A percentile compares a stretch with the other conserved stretches of the same genome.
phyloP scores from a whole-genome alignment of 2,888 invertebrate genomes.

The Gonocerus acuteangulatus region DNA sequence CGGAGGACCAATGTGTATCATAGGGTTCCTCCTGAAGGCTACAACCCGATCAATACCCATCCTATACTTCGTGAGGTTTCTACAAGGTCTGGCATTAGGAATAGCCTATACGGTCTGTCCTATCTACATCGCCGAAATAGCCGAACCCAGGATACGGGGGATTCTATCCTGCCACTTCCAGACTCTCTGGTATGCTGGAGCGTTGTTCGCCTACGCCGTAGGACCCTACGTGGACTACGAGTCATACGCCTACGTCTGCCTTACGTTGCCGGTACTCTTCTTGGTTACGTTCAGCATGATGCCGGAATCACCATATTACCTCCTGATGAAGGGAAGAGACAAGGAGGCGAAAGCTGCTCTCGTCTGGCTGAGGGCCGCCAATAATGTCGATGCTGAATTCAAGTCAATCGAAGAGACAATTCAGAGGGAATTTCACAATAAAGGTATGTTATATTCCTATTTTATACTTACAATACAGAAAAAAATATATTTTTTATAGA shows the following conservation, averaged over 20 bases:
- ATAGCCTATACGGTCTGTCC: conserved; percentile 38
- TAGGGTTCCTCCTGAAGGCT: conserved; percentile 37
- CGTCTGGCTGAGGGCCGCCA: conserved; percentile 29
- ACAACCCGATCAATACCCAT: conserved; percentile 32
- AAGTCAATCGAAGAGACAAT: conserved; percentile 30
- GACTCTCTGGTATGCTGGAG: conserved; percentile 37
- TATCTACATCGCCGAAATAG: conserved; percentile 39
- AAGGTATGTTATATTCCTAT: neutral
- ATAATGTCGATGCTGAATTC: conserved; percentile 31
- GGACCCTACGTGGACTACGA: conserved; percentile 42
- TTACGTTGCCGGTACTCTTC: conserved; percentile 48
- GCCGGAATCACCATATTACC: conserved; percentile 56
- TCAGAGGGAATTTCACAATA: conserved; percentile 6
- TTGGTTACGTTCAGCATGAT: conserved; percentile 50
- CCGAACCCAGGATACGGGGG: conserved; percentile 38
- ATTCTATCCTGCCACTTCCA: conserved; percentile 38
- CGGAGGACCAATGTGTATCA: conserved; percentile 35
- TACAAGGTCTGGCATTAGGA: conserved; percentile 38
- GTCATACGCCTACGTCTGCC: conserved; percentile 43
- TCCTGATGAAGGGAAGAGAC: conserved; percentile 49
- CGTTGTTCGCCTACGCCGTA: conserved; percentile 35
- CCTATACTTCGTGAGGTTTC: conserved; percentile 34
- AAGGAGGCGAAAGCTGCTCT: conserved; percentile 44
- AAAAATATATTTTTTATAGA: no score
- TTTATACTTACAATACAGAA: no score